Evolutionary conservation across 2,888 invertebrate genomes (phyloP), one percentile per base, ranked within the genome.

Genomic region (Nineta flava): DNA sequence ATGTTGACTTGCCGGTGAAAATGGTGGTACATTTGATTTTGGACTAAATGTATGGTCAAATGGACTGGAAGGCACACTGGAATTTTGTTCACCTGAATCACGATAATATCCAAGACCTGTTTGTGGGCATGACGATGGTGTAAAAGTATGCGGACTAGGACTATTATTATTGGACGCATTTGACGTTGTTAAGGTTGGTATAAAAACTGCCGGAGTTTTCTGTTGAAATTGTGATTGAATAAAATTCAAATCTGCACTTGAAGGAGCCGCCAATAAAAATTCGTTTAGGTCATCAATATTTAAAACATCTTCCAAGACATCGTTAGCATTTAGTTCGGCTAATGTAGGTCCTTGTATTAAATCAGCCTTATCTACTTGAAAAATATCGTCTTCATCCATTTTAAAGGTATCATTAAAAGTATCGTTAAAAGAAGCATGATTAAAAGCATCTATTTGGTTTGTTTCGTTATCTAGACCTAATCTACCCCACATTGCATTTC

Each of bases 321-420:
- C 87, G 59, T 87, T 87, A 15, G 85, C 83, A 68, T 87, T 87
- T 48, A 92, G 67, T 63, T 91, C 90, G 0, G 87, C 87, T 50
- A 92, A 71, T 53, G 88, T 88, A 1, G 88, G 84, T 3, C 85
- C 79, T 65, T 87, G 81, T 58, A 90, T 84, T 54, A 87, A 72
- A 68, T 90, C 90, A 38, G 85, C 79, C 67, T 88, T 87, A 65
- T 91, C 90, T 49, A 88, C 86, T 73, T 87, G 81, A 64, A 90
- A 87, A 59, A 88, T 87, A 62, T 88, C 90, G 62, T 90, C 90
- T 60, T 90, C 88, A 60, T 90, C 88, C 78, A 87, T 82, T 65
- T 79, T 81, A 58, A 83, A 80, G 10, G 79, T 71, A 26, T 26
- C 26, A 7, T 3, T 26, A 26, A 26, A 26, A 26, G 26, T 26